Evolutionary conservation across 2,113 vertebrate species (phyloP).

Genomic region (Parus major): DNA sequence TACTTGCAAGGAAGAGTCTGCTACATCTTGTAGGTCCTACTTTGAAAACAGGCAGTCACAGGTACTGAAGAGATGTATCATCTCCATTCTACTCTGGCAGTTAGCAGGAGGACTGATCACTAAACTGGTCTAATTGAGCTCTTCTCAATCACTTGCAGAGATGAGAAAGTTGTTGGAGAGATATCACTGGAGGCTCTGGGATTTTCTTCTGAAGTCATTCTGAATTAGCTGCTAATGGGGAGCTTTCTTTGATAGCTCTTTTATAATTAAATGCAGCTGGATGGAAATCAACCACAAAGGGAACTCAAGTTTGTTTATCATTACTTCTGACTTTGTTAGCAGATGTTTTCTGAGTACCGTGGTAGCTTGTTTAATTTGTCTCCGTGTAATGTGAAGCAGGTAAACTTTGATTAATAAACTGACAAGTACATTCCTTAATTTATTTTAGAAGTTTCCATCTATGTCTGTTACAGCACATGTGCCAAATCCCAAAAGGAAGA

Average conservation of each 20-base stretch:
- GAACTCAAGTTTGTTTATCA: conserved; percentile 82
- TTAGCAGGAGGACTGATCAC: conserved; percentile 43
- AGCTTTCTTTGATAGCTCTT: conserved; percentile 83
- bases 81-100: not conserved
- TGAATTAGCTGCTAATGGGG: conserved; percentile 83
- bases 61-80: not conserved
- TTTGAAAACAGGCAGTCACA: not conserved
- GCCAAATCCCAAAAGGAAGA: conserved; percentile 70
- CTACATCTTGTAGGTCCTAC: not conserved
- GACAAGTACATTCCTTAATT: conserved; percentile 73
- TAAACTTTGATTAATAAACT: conserved; percentile 83
- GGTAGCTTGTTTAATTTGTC: conserved; percentile 80
- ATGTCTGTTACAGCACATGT: conserved; percentile 66
- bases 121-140: conserved; percentile 46
- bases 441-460: conserved; percentile 75
- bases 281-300: conserved; percentile 83
- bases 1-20: not conserved
- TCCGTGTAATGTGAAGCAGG: conserved; percentile 76
- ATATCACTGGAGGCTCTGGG: conserved; percentile 77
- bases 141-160: conserved; percentile 68
- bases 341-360: conserved; percentile 80
- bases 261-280: conserved; percentile 85
- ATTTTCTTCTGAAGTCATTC: conserved; percentile 83
- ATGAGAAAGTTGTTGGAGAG: conserved; percentile 73
- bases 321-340: conserved; percentile 81